Evolutionary conservation across 1,140 invertebrate species (phyloP), one percentile per base, ranked within the genome.

Genomic region (Drosophila sturtevanti): DNA sequence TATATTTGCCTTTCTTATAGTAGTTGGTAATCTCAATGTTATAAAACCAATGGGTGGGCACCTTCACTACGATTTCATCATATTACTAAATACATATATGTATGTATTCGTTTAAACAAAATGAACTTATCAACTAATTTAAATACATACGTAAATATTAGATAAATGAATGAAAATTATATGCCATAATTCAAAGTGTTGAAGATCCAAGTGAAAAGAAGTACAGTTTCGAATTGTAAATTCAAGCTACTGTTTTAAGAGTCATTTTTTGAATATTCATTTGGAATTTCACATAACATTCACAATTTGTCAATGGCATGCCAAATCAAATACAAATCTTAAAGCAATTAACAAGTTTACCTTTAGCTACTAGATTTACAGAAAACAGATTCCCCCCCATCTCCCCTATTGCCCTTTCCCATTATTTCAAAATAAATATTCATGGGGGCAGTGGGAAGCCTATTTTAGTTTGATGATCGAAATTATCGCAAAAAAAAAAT

Each of bases 271-370:
- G 54, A 68, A 68, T 76, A 76, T 65, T 76, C 63, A 62, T 58
- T 58, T 27, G 58, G 56, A 75, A 68, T 75, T 72, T 72, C 66
- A 58, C 66, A 69, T 62, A 41, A 24, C 22, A 69, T 35, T 61
- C 68, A 54, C 56, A 69, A 37, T 72, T 76, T 68, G 68, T 76
- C 72, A 62, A 76, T 76, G 61, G 75, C 37, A 75, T 76, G 72
- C 59, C 58, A 76, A 76, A 76, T 76, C 72, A 76, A 76, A 76
- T 76, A 68, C 55, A 73, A 66, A 76, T 63, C 37, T 11, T 6
- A 59, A 54, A 75, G 58, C 72, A 76, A 76, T 76, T 76, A 76
- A 68, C 72, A 76, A 63, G 72, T 75, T 35, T 11, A 41, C 58
- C 55, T 22, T 34, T 16, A 68, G 14, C n/a, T 38, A 31, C 44